Evolutionary conservation across 2,113 vertebrate species (phyloP).

Genomic region (Cichladusa arquata): DNA sequence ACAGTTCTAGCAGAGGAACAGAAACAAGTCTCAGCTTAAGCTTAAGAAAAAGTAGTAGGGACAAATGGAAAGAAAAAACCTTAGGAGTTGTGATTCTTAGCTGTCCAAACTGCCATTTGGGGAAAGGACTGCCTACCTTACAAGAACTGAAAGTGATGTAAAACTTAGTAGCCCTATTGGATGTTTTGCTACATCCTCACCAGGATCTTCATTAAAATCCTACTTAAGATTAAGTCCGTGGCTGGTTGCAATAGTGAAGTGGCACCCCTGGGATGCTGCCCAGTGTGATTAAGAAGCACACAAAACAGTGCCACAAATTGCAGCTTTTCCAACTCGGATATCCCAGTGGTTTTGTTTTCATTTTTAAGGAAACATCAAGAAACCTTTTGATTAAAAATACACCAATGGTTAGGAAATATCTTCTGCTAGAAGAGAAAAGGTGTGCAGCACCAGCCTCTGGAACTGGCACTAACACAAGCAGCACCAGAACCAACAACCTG

Average conservation of each 20-base stretch:
- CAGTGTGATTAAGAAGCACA: neutral
- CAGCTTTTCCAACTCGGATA: neutral
- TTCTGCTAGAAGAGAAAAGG: neutral
- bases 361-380: neutral
- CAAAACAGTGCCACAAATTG: neutral
- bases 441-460: neutral
- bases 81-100: neutral
- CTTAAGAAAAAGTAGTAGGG: neutral
- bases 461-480: accelerated
- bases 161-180: neutral
- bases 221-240: neutral
- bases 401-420: neutral
- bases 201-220: conserved; percentile 34
- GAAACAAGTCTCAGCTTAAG: neutral
- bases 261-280: neutral
- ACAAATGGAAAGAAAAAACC: neutral
- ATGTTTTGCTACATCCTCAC: conserved; percentile 1
- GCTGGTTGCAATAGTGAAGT: neutral
- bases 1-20: conserved; percentile 6
- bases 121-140: neutral
- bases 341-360: neutral
- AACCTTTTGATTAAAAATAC: neutral
- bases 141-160: neutral
- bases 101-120: neutral
- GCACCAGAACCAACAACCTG: neutral